Evolutionary conservation across 2,113 vertebrate genomes (phyloP).

Genomic region (Albula glossodonta): DNA sequence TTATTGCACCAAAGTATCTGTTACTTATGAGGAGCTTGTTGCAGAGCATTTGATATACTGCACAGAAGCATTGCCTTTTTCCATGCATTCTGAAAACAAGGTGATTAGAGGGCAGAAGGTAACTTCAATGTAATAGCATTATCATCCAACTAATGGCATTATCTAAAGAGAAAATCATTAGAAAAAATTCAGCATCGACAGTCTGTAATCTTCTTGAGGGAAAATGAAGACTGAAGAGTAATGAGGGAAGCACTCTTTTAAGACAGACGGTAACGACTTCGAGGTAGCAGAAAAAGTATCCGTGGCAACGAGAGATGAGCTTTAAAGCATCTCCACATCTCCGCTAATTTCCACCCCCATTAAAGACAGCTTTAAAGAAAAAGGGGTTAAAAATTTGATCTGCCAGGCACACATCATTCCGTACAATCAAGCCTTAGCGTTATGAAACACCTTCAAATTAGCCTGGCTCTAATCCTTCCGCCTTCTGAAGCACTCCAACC

Average conservation of each 20-base stretch:
- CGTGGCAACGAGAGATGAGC: not conserved
- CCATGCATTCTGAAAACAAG: not conserved
- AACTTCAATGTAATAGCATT: not conserved
- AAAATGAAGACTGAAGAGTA: not conserved
- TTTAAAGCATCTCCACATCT: not conserved
- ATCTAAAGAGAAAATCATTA: not conserved
- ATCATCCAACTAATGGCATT: not conserved
- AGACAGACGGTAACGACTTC: slow-evolving; percentile 1
- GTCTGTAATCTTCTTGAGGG: not conserved
- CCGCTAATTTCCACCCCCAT: slow-evolving; percentile 5
- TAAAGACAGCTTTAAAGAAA: not conserved
- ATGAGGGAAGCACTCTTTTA: not conserved
- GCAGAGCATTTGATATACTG: slow-evolving; percentile 82
- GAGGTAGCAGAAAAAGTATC: not conserved
- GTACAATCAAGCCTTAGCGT: not conserved
- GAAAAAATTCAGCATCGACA: not conserved
- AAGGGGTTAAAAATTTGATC: not conserved
- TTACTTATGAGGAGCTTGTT: slow-evolving; percentile 45
- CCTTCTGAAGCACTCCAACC: slow-evolving; percentile 9
- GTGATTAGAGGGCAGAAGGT: not conserved
- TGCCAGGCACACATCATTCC: not conserved
- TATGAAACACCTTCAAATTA: not conserved
- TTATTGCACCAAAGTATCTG: too few relatives aligned
- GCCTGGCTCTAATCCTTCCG: not conserved
- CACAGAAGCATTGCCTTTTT: not conserved